phyloP scores from a whole-genome alignment of 1,140 invertebrate species.

The Apis florea region DNA sequence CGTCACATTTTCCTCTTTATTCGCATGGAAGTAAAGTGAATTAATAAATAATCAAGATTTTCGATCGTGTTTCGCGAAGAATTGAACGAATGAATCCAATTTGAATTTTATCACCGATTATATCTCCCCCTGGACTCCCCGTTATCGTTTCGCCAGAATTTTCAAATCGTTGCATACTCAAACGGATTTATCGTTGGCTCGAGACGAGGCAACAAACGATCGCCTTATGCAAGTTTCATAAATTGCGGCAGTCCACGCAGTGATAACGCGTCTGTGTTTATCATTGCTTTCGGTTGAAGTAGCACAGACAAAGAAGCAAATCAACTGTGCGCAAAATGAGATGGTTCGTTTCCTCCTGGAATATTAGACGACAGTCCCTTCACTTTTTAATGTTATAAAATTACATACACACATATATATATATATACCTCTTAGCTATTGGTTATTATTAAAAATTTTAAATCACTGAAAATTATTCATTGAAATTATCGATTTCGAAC shows the following conservation, averaged over 20 bases:
- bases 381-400: too few relatives aligned
- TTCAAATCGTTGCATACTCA: background rate
- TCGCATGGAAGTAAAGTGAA: too few relatives aligned
- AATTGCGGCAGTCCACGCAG: constrained; percentile 22
- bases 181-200: constrained; percentile 24
- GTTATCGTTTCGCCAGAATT: background rate
- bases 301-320: constrained; percentile 1
- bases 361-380: too few relatives aligned
- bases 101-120: background rate
- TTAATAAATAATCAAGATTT: background rate
- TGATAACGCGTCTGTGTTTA: constrained; percentile 6
- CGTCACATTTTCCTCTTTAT: too few relatives aligned
- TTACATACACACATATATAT: too few relatives aligned
- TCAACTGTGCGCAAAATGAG: constrained; percentile 1
- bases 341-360: background rate
- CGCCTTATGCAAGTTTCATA: constrained; percentile 47
- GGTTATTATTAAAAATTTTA: too few relatives aligned
- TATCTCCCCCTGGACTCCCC: too few relatives aligned
- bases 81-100: background rate
- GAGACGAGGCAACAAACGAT: background rate
- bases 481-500: too few relatives aligned
- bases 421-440: too few relatives aligned
- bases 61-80: background rate
- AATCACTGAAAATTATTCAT: too few relatives aligned
- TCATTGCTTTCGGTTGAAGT: background rate